These are phyloP conservation scores for Harpagus bidentatus DNA, from an alignment of 2,113 vertebrate species.

Conservation along the genomic window DNA sequence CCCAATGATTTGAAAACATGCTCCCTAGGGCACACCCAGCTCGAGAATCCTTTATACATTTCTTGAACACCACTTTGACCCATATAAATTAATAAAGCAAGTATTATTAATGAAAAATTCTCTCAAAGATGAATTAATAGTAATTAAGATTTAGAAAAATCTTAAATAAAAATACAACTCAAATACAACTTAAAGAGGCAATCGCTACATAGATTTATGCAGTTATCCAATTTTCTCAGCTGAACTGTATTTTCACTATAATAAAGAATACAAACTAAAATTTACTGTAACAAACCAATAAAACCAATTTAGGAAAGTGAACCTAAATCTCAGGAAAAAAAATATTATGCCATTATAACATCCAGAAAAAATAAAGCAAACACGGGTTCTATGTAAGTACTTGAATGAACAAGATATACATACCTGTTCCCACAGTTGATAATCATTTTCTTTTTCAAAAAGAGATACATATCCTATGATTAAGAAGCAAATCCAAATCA, in stretches of 20 bases:
- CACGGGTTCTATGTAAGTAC: fast-evolving
- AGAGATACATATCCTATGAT: slow-evolving; percentile 85
- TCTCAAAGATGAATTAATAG: neutral
- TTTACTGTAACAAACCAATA: neutral
- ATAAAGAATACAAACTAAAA: neutral
- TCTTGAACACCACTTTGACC: neutral
- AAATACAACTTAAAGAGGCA: neutral
- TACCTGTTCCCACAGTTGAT: slow-evolving; percentile 88
- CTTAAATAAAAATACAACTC: neutral
- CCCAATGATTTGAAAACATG: neutral
- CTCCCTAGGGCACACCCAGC: slow-evolving; percentile 47
- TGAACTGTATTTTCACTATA: neutral
- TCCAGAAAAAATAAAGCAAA: neutral
- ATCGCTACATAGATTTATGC: neutral
- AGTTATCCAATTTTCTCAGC: neutral
- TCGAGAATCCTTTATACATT: neutral
- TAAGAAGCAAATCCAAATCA: slow-evolving; percentile 86
- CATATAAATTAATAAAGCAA: neutral
- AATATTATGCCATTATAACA: fast-evolving
- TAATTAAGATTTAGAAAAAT: neutral
- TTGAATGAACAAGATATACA: neutral
- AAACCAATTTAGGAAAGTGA: neutral
- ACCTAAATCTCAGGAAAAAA: neutral
- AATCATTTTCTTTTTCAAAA: slow-evolving; percentile 35
- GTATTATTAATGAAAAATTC: neutral